A percentile compares a stretch with the other conserved stretches of the same genome.
Conservation (phyloP, 2,888 invertebrate species). For the Cryptus viduatorius region DNA sequence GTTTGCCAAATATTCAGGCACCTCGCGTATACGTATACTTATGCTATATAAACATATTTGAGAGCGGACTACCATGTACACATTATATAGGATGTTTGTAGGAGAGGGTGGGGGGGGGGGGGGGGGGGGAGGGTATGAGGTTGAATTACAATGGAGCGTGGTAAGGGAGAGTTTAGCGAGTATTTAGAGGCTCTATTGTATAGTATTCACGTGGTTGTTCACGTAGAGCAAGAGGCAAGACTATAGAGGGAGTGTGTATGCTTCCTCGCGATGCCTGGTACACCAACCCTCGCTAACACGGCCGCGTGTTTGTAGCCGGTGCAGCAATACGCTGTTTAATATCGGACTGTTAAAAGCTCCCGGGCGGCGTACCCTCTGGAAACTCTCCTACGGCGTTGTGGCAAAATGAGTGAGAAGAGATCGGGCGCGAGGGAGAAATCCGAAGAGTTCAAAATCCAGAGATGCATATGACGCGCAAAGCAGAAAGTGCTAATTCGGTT, state of each 20-base stretch:
- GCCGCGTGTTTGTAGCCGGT: constrained; percentile 35
- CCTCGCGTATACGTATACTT: constrained; percentile 23
- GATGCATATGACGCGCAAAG: neutral
- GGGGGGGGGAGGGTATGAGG: neutral
- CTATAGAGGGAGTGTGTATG: neutral
- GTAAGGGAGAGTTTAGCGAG: constrained; percentile 64
- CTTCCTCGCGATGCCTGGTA: constrained; percentile 25
- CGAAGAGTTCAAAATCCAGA: constrained; percentile 32
- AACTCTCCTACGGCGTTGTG: constrained; percentile 34
- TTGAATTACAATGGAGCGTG: constrained; percentile 63
- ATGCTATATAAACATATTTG: constrained; percentile 60
- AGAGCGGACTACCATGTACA: constrained; percentile 37
- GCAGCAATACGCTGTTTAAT: constrained; percentile 62
- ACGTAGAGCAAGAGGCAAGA: constrained; percentile 20
- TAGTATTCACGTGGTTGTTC: constrained; percentile 35
- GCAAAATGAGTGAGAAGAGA: constrained; percentile 29
- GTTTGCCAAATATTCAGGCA: constrained; percentile 52
- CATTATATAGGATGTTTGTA: constrained; percentile 40
- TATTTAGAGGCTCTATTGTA: constrained; percentile 64
- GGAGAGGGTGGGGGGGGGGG: neutral
- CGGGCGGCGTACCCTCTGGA: constrained; percentile 35
- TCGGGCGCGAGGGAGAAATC: constrained; percentile 12
- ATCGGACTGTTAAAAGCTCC: constrained; percentile 57
- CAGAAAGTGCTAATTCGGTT: neutral
- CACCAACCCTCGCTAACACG: constrained; percentile 30